A percentile compares a stretch with the other conserved stretches of the same genome.
Conservation (phyloP, 2,797 vertebrate genomes). For the Silurus lanzhouensis region DNA sequence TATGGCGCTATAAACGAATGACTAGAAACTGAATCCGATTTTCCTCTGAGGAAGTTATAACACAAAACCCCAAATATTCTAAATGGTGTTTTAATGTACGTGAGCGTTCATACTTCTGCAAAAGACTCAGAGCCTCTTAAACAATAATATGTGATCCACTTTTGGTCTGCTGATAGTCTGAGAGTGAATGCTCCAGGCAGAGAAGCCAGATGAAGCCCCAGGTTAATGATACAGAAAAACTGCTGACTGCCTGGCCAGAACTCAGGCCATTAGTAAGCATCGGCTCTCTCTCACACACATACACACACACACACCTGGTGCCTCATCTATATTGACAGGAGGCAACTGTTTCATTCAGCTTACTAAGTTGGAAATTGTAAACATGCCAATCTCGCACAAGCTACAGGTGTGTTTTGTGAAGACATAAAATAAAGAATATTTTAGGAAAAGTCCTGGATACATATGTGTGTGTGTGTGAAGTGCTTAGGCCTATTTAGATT, state of each 20-base stretch:
- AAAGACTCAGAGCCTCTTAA: slow-evolving; percentile 16
- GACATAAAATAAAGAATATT: neutral
- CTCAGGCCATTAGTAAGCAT: slow-evolving; percentile 26
- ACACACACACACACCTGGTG: slow-evolving; percentile 11
- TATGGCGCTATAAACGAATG: neutral
- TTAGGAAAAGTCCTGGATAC: neutral
- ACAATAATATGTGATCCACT: slow-evolving; percentile 30
- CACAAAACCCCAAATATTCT: neutral
- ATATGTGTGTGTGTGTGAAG: neutral
- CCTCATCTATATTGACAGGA: neutral
- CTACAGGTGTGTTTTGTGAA: neutral
- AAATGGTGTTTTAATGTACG: slow-evolving; percentile 1
- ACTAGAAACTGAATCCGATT: neutral
- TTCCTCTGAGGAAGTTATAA: neutral
- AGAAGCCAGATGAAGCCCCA: slow-evolving; percentile 45
- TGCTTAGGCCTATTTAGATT: neutral
- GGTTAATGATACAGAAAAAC: slow-evolving; percentile 57
- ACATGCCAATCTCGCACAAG: neutral
- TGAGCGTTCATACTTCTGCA: neutral
- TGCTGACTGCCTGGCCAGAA: slow-evolving; percentile 35
- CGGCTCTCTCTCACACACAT: neutral
- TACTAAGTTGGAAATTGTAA: slow-evolving; percentile 1
- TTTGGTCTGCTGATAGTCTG: slow-evolving; percentile 29
- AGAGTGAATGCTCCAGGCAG: slow-evolving; percentile 20
- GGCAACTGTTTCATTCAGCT: slow-evolving; percentile 1